Base-by-base conservation (phyloP, 2,888 invertebrate genomes). In the Carterocephalus palaemon region DNA sequence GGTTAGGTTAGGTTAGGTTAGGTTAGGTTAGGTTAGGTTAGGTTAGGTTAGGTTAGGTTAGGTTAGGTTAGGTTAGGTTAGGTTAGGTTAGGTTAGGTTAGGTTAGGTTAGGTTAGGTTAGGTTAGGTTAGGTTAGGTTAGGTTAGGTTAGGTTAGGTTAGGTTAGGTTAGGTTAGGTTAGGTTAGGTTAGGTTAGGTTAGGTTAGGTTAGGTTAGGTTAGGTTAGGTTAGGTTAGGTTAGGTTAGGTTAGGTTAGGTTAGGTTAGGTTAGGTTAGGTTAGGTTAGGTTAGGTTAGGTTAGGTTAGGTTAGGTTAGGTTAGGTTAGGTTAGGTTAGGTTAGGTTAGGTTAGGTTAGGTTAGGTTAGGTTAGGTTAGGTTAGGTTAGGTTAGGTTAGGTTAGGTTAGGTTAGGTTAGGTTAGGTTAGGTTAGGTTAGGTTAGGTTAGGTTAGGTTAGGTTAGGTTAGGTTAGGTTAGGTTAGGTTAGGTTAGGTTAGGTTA, bases 381-480 rank as follows among this genome's bases (percentile, higher is more conserved):
- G 19, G 19, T 19, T 19, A 19, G 19, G 19, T 19, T 19, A 19
- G 19, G 19, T 19, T 19, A 19, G 19, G 19, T 19, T 19, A 19
- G 19, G 19, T 19, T 19, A 19, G 19, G 19, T 19, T 19, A 19
- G 19, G 19, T 19, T 19, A 19, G 19, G 19, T 19, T 19, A 19
- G 19, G 19, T 19, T 19, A 19, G 19, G 19, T 19, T 19, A 19
- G 19, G 19, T 19, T 19, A 19, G 19, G 19, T 19, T 19, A 19
- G 19, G 19, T 19, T 19, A 19, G 19, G 19, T 19, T 19, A 19
- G 19, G 19, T 19, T 19, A 9, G 24, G 37, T 37, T 37, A 34
- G 41, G 41, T 41, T 41, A 41, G 41, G 41, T 41, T 41, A 41
- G 41, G 41, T 41, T 41, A 41, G 41, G 41, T 41, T 41, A 41